phyloP scores from a whole-genome alignment of 1,140 invertebrate species.

The Centruroides sculpturatus region DNA sequence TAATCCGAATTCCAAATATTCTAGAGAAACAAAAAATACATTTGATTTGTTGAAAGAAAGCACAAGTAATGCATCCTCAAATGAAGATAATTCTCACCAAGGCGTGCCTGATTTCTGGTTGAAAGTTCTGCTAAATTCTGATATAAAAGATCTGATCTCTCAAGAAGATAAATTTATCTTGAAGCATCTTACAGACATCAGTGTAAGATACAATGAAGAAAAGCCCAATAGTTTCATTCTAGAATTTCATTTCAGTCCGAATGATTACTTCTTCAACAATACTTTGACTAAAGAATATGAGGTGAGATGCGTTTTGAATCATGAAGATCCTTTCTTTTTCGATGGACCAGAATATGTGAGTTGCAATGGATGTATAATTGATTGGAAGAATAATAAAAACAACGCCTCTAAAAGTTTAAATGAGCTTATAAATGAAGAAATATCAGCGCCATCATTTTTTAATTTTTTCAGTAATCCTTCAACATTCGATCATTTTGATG shows the following conservation, averaged over 20 bases:
- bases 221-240: background rate
- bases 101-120: background rate
- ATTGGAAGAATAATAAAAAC: conserved; percentile 94
- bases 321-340: background rate
- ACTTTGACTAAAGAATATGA: background rate
- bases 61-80: too few relatives aligned
- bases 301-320: background rate
- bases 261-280: background rate
- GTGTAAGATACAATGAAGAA: conserved; percentile 50
- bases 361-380: conserved; percentile 43
- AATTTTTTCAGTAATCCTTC: conserved; percentile 90
- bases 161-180: conserved; percentile 86
- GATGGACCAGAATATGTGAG: background rate
- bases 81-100: too few relatives aligned
- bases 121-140: background rate
- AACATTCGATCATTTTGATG: conserved; percentile 34
- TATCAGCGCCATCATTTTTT: conserved; percentile 95
- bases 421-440: conserved; percentile 47
- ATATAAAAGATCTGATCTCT: conserved; percentile 6
- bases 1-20: too few relatives aligned
- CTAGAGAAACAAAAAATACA: too few relatives aligned
- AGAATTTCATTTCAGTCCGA: background rate
- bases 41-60: too few relatives aligned
- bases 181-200: conserved; percentile 80
- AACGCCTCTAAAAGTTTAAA: conserved; percentile 44